Base-by-base conservation (phyloP, 2,113 vertebrate genomes). In the Dinomys branickii region DNA sequence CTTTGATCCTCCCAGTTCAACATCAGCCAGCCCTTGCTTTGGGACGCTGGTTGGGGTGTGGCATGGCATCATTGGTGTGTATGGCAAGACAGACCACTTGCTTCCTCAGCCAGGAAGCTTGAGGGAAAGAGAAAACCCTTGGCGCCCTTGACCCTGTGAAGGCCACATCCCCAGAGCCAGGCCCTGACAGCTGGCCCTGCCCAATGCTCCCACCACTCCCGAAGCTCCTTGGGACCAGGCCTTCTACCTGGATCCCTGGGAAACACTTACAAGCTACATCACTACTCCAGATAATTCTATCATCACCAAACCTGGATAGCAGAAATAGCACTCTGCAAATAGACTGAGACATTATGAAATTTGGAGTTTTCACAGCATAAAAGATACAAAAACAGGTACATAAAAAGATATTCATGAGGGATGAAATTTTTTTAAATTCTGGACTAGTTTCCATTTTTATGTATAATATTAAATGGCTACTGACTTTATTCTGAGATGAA, bases 91-190 rank as follows among this genome's bases (percentile, higher is more conserved):
- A 11, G 65, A 50, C 9, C 28, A 17, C 16, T 44, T n/a, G 38
- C 38, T 10, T 47, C 17, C 14, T 22, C 26, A 9, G 41, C 7
- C 41, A 63, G 8, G 38, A 63, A 85, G 9, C 41, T 10, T 11
- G 59, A 28, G 28, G 16, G 4, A 63, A 44, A 8, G 11, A 0
- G 9, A 0, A 3, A 28, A 44, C 19, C 20, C 24, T 0, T 28
- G 33, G 6, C 6, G 33, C 4, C 13, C 28, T 17, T 63, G 13
- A 30, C 28, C 8, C 14, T 5, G 13, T 30, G 3, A 24, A 83
- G 13, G 24, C 13, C 3, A 38, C 26, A 17, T 26, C 22, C 16
- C n/a, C n/a, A 41, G 6, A 41, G 58, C 30, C 16, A 16, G 59
- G 17, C 19, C 58, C 17, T 16, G 16, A 10, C 38, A 19, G 33